phyloP scores from a whole-genome alignment of 2,113 vertebrate genomes.

The Tauraco erythrolophus region DNA sequence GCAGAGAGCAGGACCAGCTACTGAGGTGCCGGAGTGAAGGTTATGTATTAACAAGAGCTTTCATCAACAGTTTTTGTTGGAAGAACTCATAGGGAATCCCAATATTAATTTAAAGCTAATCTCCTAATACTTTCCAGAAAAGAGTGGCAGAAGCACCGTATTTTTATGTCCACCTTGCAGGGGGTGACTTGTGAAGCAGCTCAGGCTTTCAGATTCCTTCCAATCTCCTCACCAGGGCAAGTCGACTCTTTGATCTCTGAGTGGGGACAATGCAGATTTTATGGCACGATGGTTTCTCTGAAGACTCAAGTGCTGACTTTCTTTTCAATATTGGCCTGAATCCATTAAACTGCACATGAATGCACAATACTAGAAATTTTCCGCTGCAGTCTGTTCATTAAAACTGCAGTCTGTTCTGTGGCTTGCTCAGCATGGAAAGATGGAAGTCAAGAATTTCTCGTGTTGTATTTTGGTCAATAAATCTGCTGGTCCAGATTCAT shows the following conservation, averaged over 20 bases:
- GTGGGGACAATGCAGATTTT: background rate
- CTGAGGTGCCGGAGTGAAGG: background rate
- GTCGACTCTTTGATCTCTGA: background rate
- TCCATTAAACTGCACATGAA: background rate
- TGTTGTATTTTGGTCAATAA: constrained; percentile 49
- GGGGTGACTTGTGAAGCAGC: background rate
- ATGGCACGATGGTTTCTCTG: background rate
- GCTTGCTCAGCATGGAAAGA: background rate
- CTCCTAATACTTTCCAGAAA: background rate
- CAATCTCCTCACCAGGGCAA: background rate
- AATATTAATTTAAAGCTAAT: background rate
- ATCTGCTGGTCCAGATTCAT: background rate
- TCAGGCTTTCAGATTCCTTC: background rate
- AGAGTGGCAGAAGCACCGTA: background rate
- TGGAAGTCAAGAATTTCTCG: constrained; percentile 11
- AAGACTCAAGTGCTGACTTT: background rate
- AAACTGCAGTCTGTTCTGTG: background rate
- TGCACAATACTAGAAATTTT: constrained; percentile 14
- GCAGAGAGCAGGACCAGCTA: background rate
- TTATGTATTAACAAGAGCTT: background rate
- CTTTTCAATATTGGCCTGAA: constrained; percentile 15
- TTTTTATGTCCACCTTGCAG: background rate
- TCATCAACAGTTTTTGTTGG: background rate
- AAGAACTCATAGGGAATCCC: background rate
- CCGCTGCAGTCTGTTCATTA: constrained; percentile 4